Base-by-base conservation (phyloP, 2,888 invertebrate genomes). In the Euplagia quadripunctaria region DNA sequence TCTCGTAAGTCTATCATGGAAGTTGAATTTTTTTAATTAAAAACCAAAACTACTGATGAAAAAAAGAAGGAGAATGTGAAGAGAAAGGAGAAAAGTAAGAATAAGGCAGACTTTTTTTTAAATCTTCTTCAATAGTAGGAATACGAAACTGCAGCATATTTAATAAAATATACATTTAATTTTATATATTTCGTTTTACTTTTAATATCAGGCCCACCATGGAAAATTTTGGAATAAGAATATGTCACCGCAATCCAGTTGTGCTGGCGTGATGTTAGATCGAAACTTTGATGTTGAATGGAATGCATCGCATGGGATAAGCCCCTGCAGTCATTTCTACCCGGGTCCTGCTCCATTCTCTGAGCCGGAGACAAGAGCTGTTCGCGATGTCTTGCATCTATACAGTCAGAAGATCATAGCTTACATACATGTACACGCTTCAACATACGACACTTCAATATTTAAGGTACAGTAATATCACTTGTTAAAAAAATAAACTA, bases 221-320 rank as follows among this genome's bases (percentile, higher is more conserved):
- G 64, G 64, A 42, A 64, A 43, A 3, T 73, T 68, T 65, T 89
- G 89, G 90, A 89, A 88, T 71, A 91, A 91, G 75, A 95, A 95
- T 64, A 73, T 85, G 58, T 91, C 94, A 0, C 94, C 94, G 1
- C 94, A 94, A 86, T 70, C 66, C 0, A 87, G 85, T 0, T 95
- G 95, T 70, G 79, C 86, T 0, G 95, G 95, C 0, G 95, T 95
- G 0, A 81, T 84, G 0, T 75, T 95, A 61, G 95, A 95, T 49
- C 88, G 94, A 0, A 95, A 95, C 75, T 95, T 95, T 46, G 94
- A 95, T 49, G 88, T 95, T 9, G 87, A 88, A 0, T 94, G 94
- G 94, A 91, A 91, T 65, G 14, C 3, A 2, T 76, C 87, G 0
- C 65, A 46, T 0, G 31, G 66, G 0, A 70, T 86, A 4, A 91